A percentile compares a stretch with the other conserved stretches of the same genome.
phyloP scores from a whole-genome alignment of 53 echinoderm and acorn worm species.

The Astropecten irregularis region DNA sequence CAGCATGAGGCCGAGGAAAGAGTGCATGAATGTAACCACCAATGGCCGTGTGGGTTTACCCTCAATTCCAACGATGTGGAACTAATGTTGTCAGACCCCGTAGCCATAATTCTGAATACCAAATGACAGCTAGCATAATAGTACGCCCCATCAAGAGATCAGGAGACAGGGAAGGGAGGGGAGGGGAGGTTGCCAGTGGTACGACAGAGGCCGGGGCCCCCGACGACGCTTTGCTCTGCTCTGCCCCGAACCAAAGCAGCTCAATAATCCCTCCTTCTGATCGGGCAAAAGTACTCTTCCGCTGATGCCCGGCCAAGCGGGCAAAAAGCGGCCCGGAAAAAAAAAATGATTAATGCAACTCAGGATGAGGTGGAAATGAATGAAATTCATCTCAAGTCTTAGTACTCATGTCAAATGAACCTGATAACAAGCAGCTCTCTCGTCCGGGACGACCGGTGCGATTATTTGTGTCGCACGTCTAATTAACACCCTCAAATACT shows the following conservation, averaged over 20 bases:
- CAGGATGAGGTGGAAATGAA: conserved; percentile 18
- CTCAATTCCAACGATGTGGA: conserved; percentile 37
- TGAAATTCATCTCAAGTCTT: background rate
- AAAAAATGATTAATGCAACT: conserved; percentile 45
- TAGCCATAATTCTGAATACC: conserved; percentile 30
- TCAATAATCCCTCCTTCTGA: conserved; percentile 42
- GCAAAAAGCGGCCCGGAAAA: too few species aligned
- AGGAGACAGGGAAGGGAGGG: too few species aligned
- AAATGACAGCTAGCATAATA: conserved; percentile 60
- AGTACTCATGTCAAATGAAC: conserved; percentile 1
- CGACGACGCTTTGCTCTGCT: too few species aligned
- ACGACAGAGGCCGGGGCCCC: background rate
- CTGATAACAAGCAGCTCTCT: background rate
- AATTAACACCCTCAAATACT: too few species aligned
- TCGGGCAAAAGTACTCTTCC: conserved; percentile 38
- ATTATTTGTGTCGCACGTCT: too few species aligned
- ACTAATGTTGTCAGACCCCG: conserved; percentile 43
- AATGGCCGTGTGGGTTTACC: conserved; percentile 6
- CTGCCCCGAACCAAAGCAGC: conserved; percentile 12
- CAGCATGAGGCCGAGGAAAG: too few species aligned
- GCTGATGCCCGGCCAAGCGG: conserved; percentile 14
- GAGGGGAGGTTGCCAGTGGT: background rate
- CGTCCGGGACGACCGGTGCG: too few species aligned
- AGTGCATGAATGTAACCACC: background rate
- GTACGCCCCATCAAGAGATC: conserved; percentile 35